Evolutionary conservation across 1,140 invertebrate genomes (phyloP).

Genomic region (Drosophila ananassae): DNA sequence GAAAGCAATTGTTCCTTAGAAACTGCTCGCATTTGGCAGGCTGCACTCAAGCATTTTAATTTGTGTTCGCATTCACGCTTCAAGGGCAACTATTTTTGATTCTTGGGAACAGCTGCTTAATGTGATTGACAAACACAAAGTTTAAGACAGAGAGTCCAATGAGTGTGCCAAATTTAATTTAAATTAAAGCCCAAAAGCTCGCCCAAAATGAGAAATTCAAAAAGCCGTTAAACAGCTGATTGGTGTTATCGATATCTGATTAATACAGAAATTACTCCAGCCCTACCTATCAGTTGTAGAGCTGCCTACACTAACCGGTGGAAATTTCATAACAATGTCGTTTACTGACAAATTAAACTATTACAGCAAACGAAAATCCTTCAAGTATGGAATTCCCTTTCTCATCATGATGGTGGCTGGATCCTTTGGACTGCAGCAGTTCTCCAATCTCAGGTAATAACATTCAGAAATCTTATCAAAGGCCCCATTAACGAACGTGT

Average conservation of each 20-base stretch:
- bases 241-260: neutral
- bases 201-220: neutral
- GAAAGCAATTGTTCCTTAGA: constrained; percentile 54
- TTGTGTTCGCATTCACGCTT: constrained; percentile 16
- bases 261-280: neutral
- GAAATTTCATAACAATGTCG: constrained; percentile 65
- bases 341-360: constrained; percentile 66
- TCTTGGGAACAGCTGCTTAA: constrained; percentile 31
- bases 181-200: neutral
- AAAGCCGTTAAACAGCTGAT: neutral
- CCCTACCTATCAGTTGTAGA: constrained; percentile 8
- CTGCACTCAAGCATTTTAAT: neutral
- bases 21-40: constrained; percentile 43
- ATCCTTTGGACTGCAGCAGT: constrained; percentile 89
- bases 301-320: neutral
- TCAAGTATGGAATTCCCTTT: constrained; percentile 87
- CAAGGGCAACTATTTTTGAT: constrained; percentile 57
- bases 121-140: constrained; percentile 5
- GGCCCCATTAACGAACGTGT: neutral
- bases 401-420: constrained; percentile 88
- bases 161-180: constrained; percentile 1
- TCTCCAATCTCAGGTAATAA: constrained; percentile 87
- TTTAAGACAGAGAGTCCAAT: neutral
- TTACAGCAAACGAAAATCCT: constrained; percentile 60
- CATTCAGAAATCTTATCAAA: neutral